phyloP scores from a whole-genome alignment of 2,113 vertebrate species.

The Oreochromis niloticus region DNA sequence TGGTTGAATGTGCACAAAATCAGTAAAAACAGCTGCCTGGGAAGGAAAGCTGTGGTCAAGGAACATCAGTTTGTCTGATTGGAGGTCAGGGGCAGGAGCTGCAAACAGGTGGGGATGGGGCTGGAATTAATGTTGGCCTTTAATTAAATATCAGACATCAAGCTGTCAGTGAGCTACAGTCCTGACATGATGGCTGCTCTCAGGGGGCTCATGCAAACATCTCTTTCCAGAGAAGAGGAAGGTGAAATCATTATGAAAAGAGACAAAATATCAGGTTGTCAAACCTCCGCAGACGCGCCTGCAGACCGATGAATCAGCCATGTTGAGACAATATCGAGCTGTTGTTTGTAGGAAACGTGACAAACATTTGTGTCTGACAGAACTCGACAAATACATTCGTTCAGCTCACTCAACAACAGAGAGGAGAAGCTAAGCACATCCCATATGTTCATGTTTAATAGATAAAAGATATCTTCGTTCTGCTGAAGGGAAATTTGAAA shows the following conservation, averaged over 20 bases:
- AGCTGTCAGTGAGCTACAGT: neutral
- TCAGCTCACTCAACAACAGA: neutral
- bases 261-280: neutral
- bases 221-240: neutral
- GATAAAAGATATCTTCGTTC: neutral
- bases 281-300: neutral
- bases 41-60: neutral
- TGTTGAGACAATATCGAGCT: neutral
- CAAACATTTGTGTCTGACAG: neutral
- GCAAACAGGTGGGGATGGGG: neutral
- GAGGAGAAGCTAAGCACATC: neutral
- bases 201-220: neutral
- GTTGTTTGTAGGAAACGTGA: neutral
- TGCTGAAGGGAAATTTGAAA: neutral
- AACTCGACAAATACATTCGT: neutral
- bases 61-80: neutral
- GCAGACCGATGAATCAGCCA: neutral
- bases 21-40: conserved; percentile 10
- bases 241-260: neutral
- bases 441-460: neutral
- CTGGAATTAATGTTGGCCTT: neutral
- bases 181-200: neutral
- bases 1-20: neutral
- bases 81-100: neutral
- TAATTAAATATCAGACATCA: neutral